Evolutionary conservation across 2,797 vertebrate genomes (phyloP), one percentile per base, ranked within the genome.

Genomic region (Mus minutoides): DNA sequence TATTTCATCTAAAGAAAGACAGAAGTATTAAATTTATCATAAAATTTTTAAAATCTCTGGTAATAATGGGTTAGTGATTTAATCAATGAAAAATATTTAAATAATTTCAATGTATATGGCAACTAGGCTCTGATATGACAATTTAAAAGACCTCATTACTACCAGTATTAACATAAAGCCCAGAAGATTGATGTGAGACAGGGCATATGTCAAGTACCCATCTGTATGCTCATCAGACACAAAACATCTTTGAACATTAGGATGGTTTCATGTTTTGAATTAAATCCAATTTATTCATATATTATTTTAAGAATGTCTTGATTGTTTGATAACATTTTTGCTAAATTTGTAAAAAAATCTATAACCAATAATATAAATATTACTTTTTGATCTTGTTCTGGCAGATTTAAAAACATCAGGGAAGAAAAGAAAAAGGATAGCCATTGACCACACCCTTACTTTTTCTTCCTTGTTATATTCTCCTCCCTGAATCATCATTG

Each of bases 331-430:
- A 31, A 31, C 0, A 11, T 82, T 91, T 60, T 64, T 84, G 17
- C 77, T 89, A 90, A 34, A 75, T 1, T 78, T 89, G 52, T 76
- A 54, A 87, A 91, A 87, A 91, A 95, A 29, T 54, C 37, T 37
- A 79, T 84, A 34, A 83, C 19, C 62, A 4, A 77, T 54, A 79
- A 90, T 79, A 5, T 21, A 73, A 95, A 71, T 6, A 83, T n/a
- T 60, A 22, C 14, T 17, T 40, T n/a, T 60, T 62, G 16, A 76
- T 9, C 10, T 62, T 95, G 3, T 46, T 0, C 11, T 80, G 17
- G 62, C 60, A 91, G 78, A 86, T 87, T 31, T 7, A 40, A 88
- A 93, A 73, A 75, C 7, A 43, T 60, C 62, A 64, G 29, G 5
- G 17, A 17, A 10, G 7, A 56, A 6, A 69, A 22, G 13, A 69